Evolutionary conservation across 2,888 invertebrate species (phyloP), one percentile per base, ranked within the genome.

Genomic region (Spisula solida): DNA sequence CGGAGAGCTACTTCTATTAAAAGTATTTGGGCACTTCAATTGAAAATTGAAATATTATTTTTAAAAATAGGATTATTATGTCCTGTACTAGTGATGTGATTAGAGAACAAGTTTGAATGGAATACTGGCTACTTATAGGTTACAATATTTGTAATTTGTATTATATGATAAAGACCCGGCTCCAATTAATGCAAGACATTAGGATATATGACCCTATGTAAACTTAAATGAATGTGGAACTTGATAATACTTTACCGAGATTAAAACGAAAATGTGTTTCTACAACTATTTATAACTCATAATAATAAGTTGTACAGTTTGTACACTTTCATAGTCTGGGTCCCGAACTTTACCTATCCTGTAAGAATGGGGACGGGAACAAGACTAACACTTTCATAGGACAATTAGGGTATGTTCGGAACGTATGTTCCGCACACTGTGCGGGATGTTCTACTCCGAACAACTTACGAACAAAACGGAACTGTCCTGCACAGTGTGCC

Each of bases 31-130:
- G n/a, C 31, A 56, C 51, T 41, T 85, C 47, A 51, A 56, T 79
- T 41, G 78, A 79, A 85, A n/a, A 56, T 78, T 56, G 79, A 85
- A 75, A 79, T 85, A 79, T 85, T 85, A 79, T 85, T 85, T 56
- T 48, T 55, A 18, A 79, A 85, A 85, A 85, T 85, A 79, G 48
- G 85, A 85, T 85, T 85, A 85, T 51, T 48, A 25, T 75, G 48
- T 29, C 10, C 85, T 34, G 31, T 48, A 10, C 18, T 55, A 29
- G 29, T 78, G 78, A 85, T 78, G 25, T 41, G 85, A 85, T 85
- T 83, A 55, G 78, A 56, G 18, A 18, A 20, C 34, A 41, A 8
- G 6, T 25, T 75, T 84, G 47, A 5, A 75, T 70, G 12, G 34
- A 55, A 55, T 79, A 31, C 16, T 55, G 31, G 41, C 48, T 56